Base-by-base conservation (phyloP, 2,113 vertebrate genomes). In the Oostethus manadensis region DNA sequence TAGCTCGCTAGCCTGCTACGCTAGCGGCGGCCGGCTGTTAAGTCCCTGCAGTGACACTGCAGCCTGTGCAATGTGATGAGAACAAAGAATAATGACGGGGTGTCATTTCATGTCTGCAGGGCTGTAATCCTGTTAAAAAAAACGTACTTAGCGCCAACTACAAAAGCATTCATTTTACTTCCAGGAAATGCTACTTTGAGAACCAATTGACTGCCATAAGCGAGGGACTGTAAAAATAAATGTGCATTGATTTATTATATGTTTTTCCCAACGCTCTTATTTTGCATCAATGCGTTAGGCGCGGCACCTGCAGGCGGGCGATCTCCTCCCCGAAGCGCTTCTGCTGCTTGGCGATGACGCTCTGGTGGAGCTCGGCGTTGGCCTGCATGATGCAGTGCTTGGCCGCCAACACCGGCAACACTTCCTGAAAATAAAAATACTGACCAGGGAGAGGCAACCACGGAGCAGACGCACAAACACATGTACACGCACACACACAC, bases 401-500 rank as follows among this genome's bases (percentile, higher is more conserved):
- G 61, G 96, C 97, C 63, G 95, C 95, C 86, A 99, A 87, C 74
- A 98, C 91, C 5, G 95, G 94, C 74, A 96, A 92, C 90, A 98
- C 95, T 91, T 99, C 97, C 95, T 99, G 96, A 93, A 98, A 98
- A 93, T 97, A 99, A 93, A 98, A 97, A 99, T 95, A 97, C 96
- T 98, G 91, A 97, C 94, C 93, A 97, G 92, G 94, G 90, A 93
- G 88, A 94, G 91, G 93, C 94, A 89, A 89, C 86, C 84, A 96
- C 91, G 93, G 92, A 94, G 86, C 89, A 85, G 90, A 89, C 88
- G 81, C 91, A 94, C 79, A 69, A 63, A 84, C 71, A 71, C 6
- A 69, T 21, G 51, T 21, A 62, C 49, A 56, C 61, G 58, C 45
- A 60, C 33, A 62, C 43, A 51, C 29, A 54, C 63, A 66, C 60